Evolutionary conservation across 2,113 vertebrate genomes (phyloP).

Genomic region (Caranx ignobilis): DNA sequence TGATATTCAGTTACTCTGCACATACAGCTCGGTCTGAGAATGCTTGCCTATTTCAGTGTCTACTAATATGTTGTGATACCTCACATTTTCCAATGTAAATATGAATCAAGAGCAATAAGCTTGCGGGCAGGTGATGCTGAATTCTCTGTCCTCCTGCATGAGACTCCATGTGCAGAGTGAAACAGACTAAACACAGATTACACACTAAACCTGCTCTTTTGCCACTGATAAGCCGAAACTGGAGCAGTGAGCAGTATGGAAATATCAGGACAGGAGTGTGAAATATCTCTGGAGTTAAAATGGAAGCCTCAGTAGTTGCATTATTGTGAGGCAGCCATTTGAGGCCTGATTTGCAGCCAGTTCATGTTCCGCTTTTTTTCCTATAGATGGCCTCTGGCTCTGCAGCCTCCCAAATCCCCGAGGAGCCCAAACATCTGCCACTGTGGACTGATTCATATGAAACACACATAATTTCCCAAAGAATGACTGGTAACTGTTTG

Average conservation of each 20-base stretch:
- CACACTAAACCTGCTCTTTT: constrained; percentile 25
- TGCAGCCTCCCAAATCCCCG: constrained; percentile 32
- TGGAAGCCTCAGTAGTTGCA: constrained; percentile 1
- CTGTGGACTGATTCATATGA: constrained; percentile 41
- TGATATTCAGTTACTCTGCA: constrained; percentile 58
- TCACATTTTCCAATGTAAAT: constrained; percentile 66
- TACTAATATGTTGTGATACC: constrained; percentile 64
- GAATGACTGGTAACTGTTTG: constrained; percentile 16
- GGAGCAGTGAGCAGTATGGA: constrained; percentile 24
- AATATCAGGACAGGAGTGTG: constrained; percentile 9
- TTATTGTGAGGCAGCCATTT: constrained; percentile 41
- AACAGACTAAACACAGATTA: constrained; percentile 49
- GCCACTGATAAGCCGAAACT: constrained; percentile 22
- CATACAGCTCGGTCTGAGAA: constrained; percentile 38
- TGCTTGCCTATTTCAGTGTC: constrained; percentile 35
- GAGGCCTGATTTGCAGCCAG: constrained; percentile 44
- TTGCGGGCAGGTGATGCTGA: constrained; percentile 59
- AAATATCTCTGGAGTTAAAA: constrained; percentile 23
- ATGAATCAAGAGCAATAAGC: constrained; percentile 62
- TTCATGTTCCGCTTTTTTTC: constrained; percentile 28
- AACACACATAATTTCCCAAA: constrained; percentile 30
- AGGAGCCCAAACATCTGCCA: constrained; percentile 52
- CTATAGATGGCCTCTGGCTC: constrained; percentile 45
- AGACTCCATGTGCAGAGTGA: constrained; percentile 28
- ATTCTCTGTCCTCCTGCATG: constrained; percentile 48